Percentiles rank a stretch among this genome's conserved stretches.
Conservation (phyloP, 2,797 vertebrate species). For the Lateolabrax maculatus region DNA sequence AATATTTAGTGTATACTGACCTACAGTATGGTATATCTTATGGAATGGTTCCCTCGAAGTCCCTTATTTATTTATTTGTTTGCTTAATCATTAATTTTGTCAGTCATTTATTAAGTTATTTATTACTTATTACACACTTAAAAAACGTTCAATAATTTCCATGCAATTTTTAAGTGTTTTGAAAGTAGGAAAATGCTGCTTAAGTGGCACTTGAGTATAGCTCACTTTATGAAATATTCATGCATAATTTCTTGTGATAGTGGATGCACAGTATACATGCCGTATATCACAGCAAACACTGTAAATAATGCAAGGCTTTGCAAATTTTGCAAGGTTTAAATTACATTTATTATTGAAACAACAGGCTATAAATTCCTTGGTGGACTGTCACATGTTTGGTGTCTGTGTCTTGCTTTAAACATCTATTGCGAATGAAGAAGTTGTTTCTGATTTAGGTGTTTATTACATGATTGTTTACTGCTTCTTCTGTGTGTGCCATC, state of each 20-base stretch:
- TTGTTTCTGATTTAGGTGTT: background rate
- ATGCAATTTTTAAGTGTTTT: background rate
- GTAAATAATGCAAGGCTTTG: constrained; percentile 6
- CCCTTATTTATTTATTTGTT: background rate
- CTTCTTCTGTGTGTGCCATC: background rate
- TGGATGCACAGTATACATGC: background rate
- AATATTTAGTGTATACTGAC: background rate
- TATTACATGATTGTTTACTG: background rate
- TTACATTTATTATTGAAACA: constrained; percentile 14
- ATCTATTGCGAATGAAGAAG: background rate
- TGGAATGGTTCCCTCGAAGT: background rate
- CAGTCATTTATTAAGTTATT: background rate
- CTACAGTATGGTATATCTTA: background rate
- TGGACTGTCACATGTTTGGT: background rate
- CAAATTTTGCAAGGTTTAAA: background rate
- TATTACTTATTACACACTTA: background rate
- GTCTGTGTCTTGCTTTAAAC: constrained; percentile 11
- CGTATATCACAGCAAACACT: background rate
- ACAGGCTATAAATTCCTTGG: background rate
- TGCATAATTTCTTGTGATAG: background rate
- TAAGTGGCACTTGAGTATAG: background rate
- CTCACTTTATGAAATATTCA: constrained; percentile 16
- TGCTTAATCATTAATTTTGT: background rate
- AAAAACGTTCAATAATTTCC: background rate
- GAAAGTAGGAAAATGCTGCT: background rate